phyloP scores from a whole-genome alignment of 2,797 vertebrate genomes.

The Zalophus californianus region DNA sequence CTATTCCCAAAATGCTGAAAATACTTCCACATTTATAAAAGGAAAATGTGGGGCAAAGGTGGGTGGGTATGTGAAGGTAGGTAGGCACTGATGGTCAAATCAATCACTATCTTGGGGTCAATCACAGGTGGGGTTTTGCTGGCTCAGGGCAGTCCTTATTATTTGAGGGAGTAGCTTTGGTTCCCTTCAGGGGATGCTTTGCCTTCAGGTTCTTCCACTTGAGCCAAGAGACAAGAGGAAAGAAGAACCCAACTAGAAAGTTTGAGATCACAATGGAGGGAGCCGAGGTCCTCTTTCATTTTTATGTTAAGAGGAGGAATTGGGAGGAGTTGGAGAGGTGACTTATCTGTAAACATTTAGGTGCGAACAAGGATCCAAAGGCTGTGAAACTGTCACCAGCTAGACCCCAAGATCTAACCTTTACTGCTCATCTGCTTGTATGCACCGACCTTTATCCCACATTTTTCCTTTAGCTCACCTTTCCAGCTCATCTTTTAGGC shows the following conservation, averaged over 20 bases:
- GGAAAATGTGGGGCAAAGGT: not conserved
- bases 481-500: not conserved
- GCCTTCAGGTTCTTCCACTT: not conserved
- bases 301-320: not conserved
- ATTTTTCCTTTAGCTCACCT: not conserved
- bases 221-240: not conserved
- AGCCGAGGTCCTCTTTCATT: not conserved
- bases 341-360: too few relatives aligned
- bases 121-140: not conserved
- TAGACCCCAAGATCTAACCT: not conserved
- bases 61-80: not conserved
- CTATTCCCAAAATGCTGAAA: not conserved
- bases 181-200: not conserved
- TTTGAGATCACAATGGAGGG: not conserved
- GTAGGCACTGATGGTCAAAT: not conserved
- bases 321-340: not conserved
- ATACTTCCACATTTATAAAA: not conserved
- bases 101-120: not conserved
- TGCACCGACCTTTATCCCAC: not conserved
- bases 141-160: not conserved
- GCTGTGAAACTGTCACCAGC: not conserved
- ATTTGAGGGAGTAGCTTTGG: not conserved
- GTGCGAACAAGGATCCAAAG: not conserved
- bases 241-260: not conserved
- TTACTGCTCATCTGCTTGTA: not conserved